phyloP scores from a whole-genome alignment of 1,140 invertebrate genomes.

The Bombus ignitus region DNA sequence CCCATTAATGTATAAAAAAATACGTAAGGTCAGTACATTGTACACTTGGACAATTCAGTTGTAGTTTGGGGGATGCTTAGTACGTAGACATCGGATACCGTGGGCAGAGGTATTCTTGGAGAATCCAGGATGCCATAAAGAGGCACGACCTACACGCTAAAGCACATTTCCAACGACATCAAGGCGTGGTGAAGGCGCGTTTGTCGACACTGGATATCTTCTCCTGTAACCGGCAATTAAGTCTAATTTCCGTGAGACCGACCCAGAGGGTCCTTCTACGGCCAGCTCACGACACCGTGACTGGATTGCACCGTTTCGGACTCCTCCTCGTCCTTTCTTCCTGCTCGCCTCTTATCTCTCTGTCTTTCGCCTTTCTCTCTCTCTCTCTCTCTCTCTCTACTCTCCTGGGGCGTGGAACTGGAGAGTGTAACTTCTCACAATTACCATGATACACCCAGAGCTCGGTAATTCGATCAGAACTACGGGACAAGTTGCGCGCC shows the following conservation, averaged over 20 bases:
- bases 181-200: conserved; percentile 22
- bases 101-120: background rate
- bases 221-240: conserved; percentile 51
- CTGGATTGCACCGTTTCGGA: conserved; percentile 8
- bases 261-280: background rate
- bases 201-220: conserved; percentile 30
- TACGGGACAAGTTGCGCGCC: conserved; percentile 65
- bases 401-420: conserved; percentile 30
- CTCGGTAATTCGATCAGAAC: conserved; percentile 74
- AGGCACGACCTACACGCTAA: conserved; percentile 8
- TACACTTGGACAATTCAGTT: too few relatives aligned
- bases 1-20: too few relatives aligned
- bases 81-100: background rate
- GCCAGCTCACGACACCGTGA: conserved; percentile 8
- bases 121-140: background rate
- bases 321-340: background rate
- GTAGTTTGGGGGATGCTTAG: background rate
- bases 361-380: background rate
- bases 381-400: background rate
- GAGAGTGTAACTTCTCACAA: conserved; percentile 71
- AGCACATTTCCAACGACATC: background rate
- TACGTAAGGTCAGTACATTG: too few relatives aligned
- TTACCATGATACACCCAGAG: conserved; percentile 71
- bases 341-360: background rate
- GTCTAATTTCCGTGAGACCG: conserved; percentile 52